Evolutionary conservation across 1,140 invertebrate species (phyloP).

Genomic region (Euura saliciscinereae): DNA sequence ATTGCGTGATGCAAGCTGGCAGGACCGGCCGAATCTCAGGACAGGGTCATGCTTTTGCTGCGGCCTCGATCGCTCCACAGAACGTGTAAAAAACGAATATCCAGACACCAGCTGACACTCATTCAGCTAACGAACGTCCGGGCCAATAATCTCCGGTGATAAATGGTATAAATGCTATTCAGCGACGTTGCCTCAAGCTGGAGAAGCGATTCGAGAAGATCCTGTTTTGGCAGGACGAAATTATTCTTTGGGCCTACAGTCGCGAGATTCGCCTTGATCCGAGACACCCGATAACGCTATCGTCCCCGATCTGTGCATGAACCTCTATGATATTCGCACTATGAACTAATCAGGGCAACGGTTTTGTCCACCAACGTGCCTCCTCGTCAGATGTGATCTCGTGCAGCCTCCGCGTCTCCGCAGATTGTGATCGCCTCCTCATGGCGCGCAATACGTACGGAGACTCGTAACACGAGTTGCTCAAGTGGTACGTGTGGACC

Average conservation of each 20-base stretch:
- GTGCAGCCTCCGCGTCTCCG: neutral
- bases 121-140: slow-evolving; percentile 27
- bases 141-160: slow-evolving; percentile 37
- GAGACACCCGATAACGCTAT: neutral
- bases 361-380: neutral
- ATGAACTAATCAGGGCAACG: too few species aligned
- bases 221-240: neutral
- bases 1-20: slow-evolving; percentile 6
- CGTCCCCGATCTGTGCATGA: neutral
- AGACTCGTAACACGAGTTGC: neutral
- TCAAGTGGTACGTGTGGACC: neutral
- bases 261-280: neutral
- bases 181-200: neutral
- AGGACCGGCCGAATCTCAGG: neutral
- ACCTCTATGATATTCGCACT: too few species aligned
- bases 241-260: neutral
- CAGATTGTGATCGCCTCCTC: neutral
- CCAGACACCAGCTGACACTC: neutral
- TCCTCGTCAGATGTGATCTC: neutral
- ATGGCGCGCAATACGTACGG: neutral
- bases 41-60: neutral
- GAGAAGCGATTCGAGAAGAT: neutral
- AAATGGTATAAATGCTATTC: slow-evolving; percentile 26
- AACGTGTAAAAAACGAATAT: neutral
- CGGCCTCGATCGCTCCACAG: neutral